These are phyloP conservation scores for Leuciscus idus DNA, from an alignment of 2,113 vertebrate species.

Conservation along the genomic window DNA sequence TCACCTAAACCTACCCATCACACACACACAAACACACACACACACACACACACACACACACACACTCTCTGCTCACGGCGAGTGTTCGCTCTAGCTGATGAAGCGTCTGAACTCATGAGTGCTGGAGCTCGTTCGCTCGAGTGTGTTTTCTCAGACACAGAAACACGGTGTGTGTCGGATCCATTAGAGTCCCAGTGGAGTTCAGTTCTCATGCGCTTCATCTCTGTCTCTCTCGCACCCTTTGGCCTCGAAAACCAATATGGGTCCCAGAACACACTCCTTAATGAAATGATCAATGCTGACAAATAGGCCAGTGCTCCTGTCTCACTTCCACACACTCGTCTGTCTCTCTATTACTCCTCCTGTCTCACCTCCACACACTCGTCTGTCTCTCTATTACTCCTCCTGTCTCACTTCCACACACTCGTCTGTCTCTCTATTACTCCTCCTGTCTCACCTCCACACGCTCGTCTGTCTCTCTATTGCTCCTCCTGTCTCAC, in stretches of 20 bases:
- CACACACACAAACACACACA: too few relatives aligned
- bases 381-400: neutral
- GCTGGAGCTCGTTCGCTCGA: neutral
- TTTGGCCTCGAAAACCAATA: slow-evolving; percentile 76
- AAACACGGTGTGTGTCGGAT: slow-evolving; percentile 15
- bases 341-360: neutral
- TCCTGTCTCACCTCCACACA: neutral
- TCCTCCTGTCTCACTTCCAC: neutral
- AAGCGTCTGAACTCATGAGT: neutral
- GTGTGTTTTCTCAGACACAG: neutral
- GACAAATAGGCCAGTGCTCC: slow-evolving; percentile 72
- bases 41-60: too few relatives aligned
- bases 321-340: neutral
- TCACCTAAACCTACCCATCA: too few relatives aligned
- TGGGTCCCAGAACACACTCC: slow-evolving; percentile 75
- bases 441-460: too few relatives aligned
- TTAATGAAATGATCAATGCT: slow-evolving; percentile 81
- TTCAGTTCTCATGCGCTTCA: slow-evolving; percentile 57
- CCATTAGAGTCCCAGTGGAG: slow-evolving; percentile 47
- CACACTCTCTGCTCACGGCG: neutral
- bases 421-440: neutral
- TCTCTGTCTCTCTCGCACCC: slow-evolving; percentile 73
- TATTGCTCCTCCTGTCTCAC: neutral
- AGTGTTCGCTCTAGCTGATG: neutral
- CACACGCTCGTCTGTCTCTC: neutral